phyloP scores from a whole-genome alignment of 1,140 invertebrate species.

The Acromyrmex heyeri region DNA sequence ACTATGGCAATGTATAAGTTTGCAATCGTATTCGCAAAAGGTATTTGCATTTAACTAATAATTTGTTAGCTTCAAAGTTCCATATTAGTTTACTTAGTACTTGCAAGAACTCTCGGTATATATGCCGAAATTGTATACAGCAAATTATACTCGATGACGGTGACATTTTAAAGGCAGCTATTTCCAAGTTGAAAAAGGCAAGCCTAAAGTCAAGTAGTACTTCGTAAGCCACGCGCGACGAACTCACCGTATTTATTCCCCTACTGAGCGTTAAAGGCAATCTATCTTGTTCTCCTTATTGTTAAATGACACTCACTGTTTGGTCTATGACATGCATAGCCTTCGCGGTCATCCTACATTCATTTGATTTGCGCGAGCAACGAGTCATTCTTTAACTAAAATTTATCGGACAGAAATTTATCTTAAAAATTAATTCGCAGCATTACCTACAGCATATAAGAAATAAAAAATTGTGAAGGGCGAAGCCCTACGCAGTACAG shows the following conservation, averaged over 20 bases:
- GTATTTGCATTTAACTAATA: constrained; percentile 30
- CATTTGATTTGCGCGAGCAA: neutral
- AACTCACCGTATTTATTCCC: constrained; percentile 34
- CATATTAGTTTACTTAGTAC: too few relatives aligned
- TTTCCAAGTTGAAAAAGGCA: neutral
- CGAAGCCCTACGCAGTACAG: too few relatives aligned
- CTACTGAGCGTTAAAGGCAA: constrained; percentile 34
- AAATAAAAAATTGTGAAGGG: too few relatives aligned
- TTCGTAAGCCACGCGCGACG: constrained; percentile 36
- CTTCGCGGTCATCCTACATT: neutral
- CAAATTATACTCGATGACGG: constrained; percentile 13
- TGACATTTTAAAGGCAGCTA: constrained; percentile 43
- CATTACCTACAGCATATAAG: too few relatives aligned
- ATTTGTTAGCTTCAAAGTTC: constrained; percentile 38
- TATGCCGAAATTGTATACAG: constrained; percentile 17
- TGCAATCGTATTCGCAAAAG: neutral
- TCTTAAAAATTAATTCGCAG: too few relatives aligned
- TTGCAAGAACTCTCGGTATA: neutral
- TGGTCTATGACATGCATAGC: constrained; percentile 21
- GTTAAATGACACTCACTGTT: constrained; percentile 36
- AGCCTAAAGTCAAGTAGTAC: constrained; percentile 49
- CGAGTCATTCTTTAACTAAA: neutral
- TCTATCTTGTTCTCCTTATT: constrained; percentile 50
- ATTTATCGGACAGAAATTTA: neutral
- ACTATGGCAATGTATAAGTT: neutral